Base-by-base conservation (phyloP, 2,797 vertebrate genomes). In the Zenarchopterus dispar region DNA sequence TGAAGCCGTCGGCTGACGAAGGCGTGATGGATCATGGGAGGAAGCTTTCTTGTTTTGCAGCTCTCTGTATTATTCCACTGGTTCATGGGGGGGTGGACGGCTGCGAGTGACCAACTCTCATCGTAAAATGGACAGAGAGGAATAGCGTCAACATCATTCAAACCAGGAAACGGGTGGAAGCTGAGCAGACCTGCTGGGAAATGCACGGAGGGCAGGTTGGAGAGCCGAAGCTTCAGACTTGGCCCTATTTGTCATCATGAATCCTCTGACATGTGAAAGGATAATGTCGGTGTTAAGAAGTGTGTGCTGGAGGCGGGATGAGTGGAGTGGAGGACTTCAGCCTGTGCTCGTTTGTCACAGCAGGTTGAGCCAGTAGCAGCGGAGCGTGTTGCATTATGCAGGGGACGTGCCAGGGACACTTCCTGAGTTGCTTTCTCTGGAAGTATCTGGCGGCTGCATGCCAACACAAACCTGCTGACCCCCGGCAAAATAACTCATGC, bases 401-500 rank as follows among this genome's bases (percentile, higher is more conserved):
- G 81, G 72, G 73, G 70, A 85, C 65, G 70, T 84, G 79, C 84
- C 83, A 87, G 85, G 82, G 84, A 90, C 77, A 82, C 87, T 90
- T 92, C 89, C 91, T 83, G 84, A 82, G 82, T 76, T 76, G 78
- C 70, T 78, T 80, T 84, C 77, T 59, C 67, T 84, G 84, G 74
- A 84, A 88, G 81, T 76, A 85, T 88, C 73, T 56, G 48, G 46
- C 55, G 80, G 80, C 88, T 49, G 69, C 52, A 26, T 81, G 87
- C 87, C 87, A 90, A 84, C 79, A 74, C 73, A 87, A 88, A 88
- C 88, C 78, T 81, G 79, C 66, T 84, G 87, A 88, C 87, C 86
- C 73, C 57, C 16, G 17, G 70, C 63, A 72, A 51, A 80, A 73
- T 56, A 65, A 70, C 70, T 66, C 74, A 33, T 56, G 66, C 44